These are phyloP conservation scores for Sapajus apella DNA, from an alignment of 2,113 vertebrate genomes.

Conservation along the genomic window DNA sequence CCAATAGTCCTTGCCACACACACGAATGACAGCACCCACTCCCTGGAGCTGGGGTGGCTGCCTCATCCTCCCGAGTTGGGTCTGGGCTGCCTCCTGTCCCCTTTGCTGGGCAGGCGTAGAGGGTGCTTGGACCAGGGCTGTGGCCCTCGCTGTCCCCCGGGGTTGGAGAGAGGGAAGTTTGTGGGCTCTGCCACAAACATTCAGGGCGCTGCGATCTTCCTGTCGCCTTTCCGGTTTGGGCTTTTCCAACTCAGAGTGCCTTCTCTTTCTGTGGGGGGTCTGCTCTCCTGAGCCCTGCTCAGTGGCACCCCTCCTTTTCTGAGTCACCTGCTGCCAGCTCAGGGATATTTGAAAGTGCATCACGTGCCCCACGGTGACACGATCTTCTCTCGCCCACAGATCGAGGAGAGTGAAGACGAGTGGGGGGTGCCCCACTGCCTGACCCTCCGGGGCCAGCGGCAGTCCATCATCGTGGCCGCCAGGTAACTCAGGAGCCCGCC, in stretches of 20 bases:
- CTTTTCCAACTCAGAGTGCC: background rate
- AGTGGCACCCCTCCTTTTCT: background rate
- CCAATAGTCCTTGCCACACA: rapidly evolving
- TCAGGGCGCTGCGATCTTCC: background rate
- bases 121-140: background rate
- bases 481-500: constrained; percentile 84
- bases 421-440: constrained; percentile 97
- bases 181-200: background rate
- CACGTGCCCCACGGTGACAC: background rate
- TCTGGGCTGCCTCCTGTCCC: background rate
- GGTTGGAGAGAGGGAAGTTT: background rate
- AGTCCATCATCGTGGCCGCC: constrained; percentile 95
- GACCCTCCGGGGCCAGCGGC: constrained; percentile 92
- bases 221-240: rapidly evolving
- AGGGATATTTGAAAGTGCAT: too few relatives aligned
- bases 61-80: rapidly evolving
- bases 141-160: background rate
- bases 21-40: rapidly evolving
- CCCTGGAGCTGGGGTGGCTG: background rate
- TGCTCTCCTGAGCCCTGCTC: background rate
- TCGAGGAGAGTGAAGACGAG: constrained; percentile 96
- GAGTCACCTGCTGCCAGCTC: background rate
- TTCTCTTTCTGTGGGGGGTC: too few relatives aligned
- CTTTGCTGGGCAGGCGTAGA: background rate
- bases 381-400: constrained; percentile 82